Base-by-base conservation (phyloP, 1,140 invertebrate genomes). In the Epicauta chinensis region DNA sequence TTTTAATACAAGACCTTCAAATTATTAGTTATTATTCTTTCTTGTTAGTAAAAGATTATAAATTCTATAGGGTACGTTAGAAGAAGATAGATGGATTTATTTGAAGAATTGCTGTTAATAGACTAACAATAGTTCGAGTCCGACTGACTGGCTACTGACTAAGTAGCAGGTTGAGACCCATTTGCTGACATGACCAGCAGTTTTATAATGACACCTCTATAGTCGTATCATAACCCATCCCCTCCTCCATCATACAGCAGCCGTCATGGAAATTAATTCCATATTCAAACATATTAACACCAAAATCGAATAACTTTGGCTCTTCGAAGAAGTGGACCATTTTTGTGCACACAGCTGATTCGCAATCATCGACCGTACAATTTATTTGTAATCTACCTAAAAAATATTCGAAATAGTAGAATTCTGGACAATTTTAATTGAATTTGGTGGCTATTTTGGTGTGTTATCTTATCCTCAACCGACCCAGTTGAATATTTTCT, bases 161-260 rank as follows among this genome's bases (percentile, higher is more conserved):
- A 68, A 68, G 66, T 68, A 68, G 66, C 64, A 66, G 66, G 60
- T 66, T 63, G 66, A 57, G 57, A 53, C 64, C 23, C 66, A 68
- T 68, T 68, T 68, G 64, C 64, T 58, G 62, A 62, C 63, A 59
- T 68, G 66, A 68, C 66, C 51, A 61, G 66, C 66, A 65, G 52
- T 66, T 67, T 67, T 65, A 60, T 66, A 68, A 68, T 68, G 66
- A 67, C 65, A 67, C 62, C 62, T 62, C 54, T 57, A 51, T 51
- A 55, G 51, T 63, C 62, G 57, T 64, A 63, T 64, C 62, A 66
- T 66, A 58, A 61, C 56, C 55, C 56, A 46, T 55, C 53, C 54
- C 54, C 56, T 50, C 53, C 54, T 53, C 55, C 50, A 50, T 59
- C 46, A 61, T 58, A 60, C 55, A 60, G 61, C 59, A 53, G 53